Conservation (phyloP, 2,888 invertebrate genomes). For the Ormyrus pomaceus region DNA sequence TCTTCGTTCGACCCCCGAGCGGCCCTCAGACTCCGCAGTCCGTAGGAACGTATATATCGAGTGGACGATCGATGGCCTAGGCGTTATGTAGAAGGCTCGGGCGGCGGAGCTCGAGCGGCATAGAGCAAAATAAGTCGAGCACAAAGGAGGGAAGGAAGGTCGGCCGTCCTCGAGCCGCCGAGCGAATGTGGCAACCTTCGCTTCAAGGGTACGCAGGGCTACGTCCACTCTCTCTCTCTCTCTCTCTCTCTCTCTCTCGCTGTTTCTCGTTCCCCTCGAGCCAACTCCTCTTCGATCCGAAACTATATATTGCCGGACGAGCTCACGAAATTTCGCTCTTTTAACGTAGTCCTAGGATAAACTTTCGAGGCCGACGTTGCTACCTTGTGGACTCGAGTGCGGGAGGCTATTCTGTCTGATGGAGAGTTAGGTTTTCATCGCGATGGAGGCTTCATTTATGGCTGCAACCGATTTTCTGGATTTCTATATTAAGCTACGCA, state of each 20-base stretch:
- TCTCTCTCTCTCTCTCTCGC: constrained; percentile 34
- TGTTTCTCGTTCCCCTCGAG: constrained; percentile 39
- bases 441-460: too few species aligned
- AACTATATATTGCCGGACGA: neutral
- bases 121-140: constrained; percentile 66
- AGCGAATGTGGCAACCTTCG: constrained; percentile 68
- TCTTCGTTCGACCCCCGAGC: too few species aligned
- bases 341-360: too few species aligned
- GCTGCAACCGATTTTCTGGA: too few species aligned
- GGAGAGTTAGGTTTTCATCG: too few species aligned
- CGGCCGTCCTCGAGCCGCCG: constrained; percentile 64
- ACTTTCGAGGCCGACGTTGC: too few species aligned
- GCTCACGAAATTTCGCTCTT: neutral
- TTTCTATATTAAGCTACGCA: too few species aligned
- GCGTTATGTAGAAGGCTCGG: constrained; percentile 31
- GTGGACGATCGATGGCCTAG: constrained; percentile 55
- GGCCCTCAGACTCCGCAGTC: too few species aligned
- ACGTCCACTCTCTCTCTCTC: constrained; percentile 30
- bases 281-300: neutral
- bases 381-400: too few species aligned
- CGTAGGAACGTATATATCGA: too few species aligned
- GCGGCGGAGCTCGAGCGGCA: neutral
- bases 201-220: constrained; percentile 70
- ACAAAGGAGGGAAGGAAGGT: constrained; percentile 66
- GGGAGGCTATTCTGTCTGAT: too few species aligned